Percentiles rank a stretch among this genome's conserved stretches.
Conservation (phyloP, 2,888 invertebrate genomes). For the Nymphalis polychloros region DNA sequence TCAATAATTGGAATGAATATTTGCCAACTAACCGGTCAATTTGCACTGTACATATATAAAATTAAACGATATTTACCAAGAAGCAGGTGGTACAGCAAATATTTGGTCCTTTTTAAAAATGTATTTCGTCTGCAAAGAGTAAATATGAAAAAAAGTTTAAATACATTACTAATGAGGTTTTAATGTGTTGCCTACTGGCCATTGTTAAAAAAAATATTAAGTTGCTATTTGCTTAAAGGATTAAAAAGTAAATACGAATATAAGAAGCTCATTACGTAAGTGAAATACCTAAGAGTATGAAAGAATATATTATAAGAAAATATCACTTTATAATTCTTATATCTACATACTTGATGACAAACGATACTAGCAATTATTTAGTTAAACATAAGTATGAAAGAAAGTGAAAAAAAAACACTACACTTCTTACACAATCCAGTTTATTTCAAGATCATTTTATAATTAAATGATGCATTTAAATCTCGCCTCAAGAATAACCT, state of each 20-base stretch:
- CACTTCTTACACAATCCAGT: too few relatives aligned
- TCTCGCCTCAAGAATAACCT: too few relatives aligned
- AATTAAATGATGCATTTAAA: too few relatives aligned
- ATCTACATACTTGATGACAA: too few relatives aligned
- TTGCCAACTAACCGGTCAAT: slow-evolving; percentile 42
- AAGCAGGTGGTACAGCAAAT: slow-evolving; percentile 38
- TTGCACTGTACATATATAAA: slow-evolving; percentile 38
- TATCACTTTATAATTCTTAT: too few relatives aligned
- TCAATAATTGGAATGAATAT: slow-evolving; percentile 37
- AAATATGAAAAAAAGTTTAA: slow-evolving; percentile 29
- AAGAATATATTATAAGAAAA: neutral
- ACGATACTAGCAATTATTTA: too few relatives aligned
- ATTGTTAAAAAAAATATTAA: slow-evolving; percentile 28
- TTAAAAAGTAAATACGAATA: slow-evolving; percentile 12
- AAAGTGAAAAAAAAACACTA: too few relatives aligned
- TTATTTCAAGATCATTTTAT: too few relatives aligned
- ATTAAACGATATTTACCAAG: slow-evolving; percentile 41
- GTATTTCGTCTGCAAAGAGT: slow-evolving; percentile 27
- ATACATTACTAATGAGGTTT: slow-evolving; percentile 44
- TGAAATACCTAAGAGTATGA: neutral
- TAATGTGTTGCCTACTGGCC: slow-evolving; percentile 41
- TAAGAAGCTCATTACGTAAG: neutral
- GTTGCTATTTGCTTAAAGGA: slow-evolving; percentile 11
- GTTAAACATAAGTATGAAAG: too few relatives aligned
- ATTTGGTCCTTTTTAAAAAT: slow-evolving; percentile 31